These are phyloP conservation scores for Akabosia matsudoensis DNA, from an alignment of 1,140 invertebrate species.

Conservation along the genomic window DNA sequence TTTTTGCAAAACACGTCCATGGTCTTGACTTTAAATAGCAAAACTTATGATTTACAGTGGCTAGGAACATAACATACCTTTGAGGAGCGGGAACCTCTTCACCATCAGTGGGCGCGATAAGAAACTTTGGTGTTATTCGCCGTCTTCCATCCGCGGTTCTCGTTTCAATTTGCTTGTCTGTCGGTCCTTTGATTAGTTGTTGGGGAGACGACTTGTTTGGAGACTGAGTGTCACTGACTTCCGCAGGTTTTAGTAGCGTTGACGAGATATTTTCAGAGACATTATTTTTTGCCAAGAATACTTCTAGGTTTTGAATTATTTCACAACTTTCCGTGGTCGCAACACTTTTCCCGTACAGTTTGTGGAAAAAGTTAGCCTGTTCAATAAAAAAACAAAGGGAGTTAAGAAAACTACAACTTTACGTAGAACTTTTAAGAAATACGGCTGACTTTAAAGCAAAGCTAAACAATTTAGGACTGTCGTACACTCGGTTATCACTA, in stretches of 20 bases:
- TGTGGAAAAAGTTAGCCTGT: conserved; percentile 73
- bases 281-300: conserved; percentile 37
- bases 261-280: background rate
- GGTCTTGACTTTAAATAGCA: no score
- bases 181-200: conserved; percentile 60
- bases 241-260: no score
- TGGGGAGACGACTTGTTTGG: background rate
- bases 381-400: no score
- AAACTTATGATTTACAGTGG: no score
- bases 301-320: conserved; percentile 38
- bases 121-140: conserved; percentile 92
- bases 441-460: no score
- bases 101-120: conserved; percentile 64
- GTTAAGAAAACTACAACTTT: no score
- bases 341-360: conserved; percentile 78
- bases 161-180: conserved; percentile 93
- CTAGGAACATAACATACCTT: no score
- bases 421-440: no score
- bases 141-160: conserved; percentile 86
- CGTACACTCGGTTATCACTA: no score
- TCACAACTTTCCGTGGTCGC: conserved; percentile 56
- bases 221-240: no score
- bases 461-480: no score
- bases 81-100: conserved; percentile 52
- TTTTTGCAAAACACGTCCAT: no score